Percentiles rank a stretch among this genome's conserved stretches.
Evolutionary conservation across 1,140 invertebrate species (phyloP).

Genomic region (Pogonognathellus flavescens): DNA sequence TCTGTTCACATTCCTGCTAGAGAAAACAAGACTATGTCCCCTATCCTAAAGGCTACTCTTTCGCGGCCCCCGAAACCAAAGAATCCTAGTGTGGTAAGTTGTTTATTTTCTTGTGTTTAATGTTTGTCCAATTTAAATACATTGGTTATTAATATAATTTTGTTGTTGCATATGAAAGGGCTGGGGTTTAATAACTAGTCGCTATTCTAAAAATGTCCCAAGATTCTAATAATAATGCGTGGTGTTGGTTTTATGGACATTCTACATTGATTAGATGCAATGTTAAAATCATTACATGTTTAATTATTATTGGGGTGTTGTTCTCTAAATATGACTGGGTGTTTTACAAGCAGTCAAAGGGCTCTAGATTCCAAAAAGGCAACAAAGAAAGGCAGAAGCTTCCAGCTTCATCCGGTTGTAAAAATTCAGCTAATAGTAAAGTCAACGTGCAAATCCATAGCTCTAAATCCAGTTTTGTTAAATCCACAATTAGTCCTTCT

Average conservation of each 20-base stretch:
- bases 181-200: not conserved
- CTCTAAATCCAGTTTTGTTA: constrained; percentile 13
- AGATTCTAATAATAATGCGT: not conserved
- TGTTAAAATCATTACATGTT: not conserved
- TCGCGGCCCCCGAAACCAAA: constrained; percentile 78
- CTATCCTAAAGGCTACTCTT: constrained; percentile 84
- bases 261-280: not conserved
- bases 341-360: constrained; percentile 27
- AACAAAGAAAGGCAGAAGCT: constrained; percentile 29
- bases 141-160: not conserved
- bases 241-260: not conserved
- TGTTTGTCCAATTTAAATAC: not conserved
- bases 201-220: not conserved
- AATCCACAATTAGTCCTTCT: constrained; percentile 58
- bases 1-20: constrained; percentile 63
- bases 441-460: not conserved
- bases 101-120: not conserved
- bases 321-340: constrained; percentile 11
- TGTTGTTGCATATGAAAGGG: not conserved
- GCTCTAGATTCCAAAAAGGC: constrained; percentile 18
- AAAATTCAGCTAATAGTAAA: constrained; percentile 34
- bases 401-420: constrained; percentile 18
- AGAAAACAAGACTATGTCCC: constrained; percentile 70
- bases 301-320: constrained; percentile 3
- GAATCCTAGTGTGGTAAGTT: constrained; percentile 58